Evolutionary conservation across 2,797 vertebrate genomes (phyloP), one percentile per base, ranked within the genome.

Genomic region (Enteromius afrohamiltoni): DNA sequence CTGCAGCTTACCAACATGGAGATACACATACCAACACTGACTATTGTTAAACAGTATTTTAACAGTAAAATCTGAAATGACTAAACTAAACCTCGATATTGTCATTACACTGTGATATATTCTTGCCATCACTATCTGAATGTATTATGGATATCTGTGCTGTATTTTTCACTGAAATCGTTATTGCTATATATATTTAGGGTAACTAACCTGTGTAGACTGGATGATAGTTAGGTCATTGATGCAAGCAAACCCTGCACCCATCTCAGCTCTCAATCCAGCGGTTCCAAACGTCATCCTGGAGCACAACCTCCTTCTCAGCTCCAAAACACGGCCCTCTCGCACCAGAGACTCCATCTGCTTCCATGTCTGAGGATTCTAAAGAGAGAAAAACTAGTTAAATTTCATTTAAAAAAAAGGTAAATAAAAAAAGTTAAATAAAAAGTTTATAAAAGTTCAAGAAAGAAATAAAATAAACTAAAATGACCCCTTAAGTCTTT

Each of bases 181-280:
- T 21, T 8, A 21, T 53, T 21, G 51, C 4, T 53, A 8, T 40
- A 9, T 40, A 40, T 40, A 40, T 40, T 40, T 40, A 40, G 8
- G 40, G 8, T 40, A 9, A 9, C 40, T 40, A 76, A 97, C 97
- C 96, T 99, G 98, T 0, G 97, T 97, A 51, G 97, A 95, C 84
- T 99, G 97, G 92, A 99, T 98, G 74, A 99, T 85, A 0, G 98
- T 99, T 31, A 99, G 95, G 84, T 99, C 97, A 0, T 99, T 99
- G 83, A 99, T 97, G 84, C 95, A 95, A 91, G 94, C 96, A 88
- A 98, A 99, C 0, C 98, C 97, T 0, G 97, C 97, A 0, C 97
- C 97, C 97, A 99, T 98, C 0, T 96, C 93, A 0, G 97, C 96
- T 89, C 97, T 93, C 49, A 99, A 95, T 10, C 98, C 98, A 0